Base-by-base conservation (phyloP, 2,113 vertebrate species). In the Oxyura jamaicensis region DNA sequence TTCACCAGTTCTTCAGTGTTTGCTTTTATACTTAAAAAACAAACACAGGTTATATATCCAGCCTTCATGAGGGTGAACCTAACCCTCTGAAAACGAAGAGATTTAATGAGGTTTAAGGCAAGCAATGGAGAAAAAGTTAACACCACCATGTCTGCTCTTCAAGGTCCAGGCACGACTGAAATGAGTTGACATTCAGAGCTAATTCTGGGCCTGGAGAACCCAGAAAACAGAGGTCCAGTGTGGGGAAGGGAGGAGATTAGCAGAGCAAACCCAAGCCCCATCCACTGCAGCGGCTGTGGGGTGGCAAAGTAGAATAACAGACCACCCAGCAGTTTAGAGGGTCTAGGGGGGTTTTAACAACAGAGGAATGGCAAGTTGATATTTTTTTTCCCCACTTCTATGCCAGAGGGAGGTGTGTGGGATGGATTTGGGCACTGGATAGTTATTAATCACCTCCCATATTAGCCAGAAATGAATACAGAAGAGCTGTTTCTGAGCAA, bases 361-460 rank as follows among this genome's bases (percentile, higher is more conserved):
- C 33, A 73, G 62, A 53, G 52, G 23, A 86, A 59, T 18, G 74
- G 35, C 33, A 75, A 78, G n/a, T 41, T 13, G 26, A 8, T 63
- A 14, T 7, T 35, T 10, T 36, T 41, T 63, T 41, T 29, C 7
- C 25, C 10, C 25, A 46, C 9, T 25, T 92, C 55, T 75, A 39
- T 78, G 62, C 42, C 59, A 42, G 33, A 83, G 28, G n/a, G 63
- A 74, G 31, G 22, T 39, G 4, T 82, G 76, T 48, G 23, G 42
- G 35, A 19, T 73, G 36, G 19, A 66, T 85, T 11, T 69, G 50
- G 58, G 35, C 25, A 13, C 8, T 79, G 39, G 13, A 10, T 84
- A 21, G 74, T 91, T 95, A 67, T 87, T 93, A 83, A 83, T 89
- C 69, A 78, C 20, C 80, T 78, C n/a, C 28, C 60, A 5, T 84